Conservation (phyloP, 2,113 vertebrate species). For the Panthera tigris region DNA sequence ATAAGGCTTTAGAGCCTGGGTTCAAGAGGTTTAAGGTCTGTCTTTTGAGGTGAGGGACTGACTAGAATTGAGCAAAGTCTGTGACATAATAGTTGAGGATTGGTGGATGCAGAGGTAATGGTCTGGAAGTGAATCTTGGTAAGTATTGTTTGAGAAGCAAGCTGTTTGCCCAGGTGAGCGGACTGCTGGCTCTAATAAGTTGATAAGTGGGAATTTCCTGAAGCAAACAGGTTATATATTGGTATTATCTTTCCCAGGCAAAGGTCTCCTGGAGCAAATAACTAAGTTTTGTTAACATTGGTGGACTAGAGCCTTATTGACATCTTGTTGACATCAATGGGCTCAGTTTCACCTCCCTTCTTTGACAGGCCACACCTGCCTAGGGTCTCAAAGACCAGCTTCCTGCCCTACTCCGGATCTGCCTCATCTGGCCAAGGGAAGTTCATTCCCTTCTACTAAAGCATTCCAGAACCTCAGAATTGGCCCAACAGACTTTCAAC, state of each 20-base stretch:
- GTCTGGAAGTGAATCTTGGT: not conserved
- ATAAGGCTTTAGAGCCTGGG: not conserved
- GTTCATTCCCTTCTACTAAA: not conserved
- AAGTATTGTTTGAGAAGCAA: conserved; percentile 29
- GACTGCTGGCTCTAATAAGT: not conserved
- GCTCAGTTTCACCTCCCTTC: not conserved
- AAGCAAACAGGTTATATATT: conserved; percentile 45
- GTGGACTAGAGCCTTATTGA: not conserved
- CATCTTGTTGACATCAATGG: not conserved
- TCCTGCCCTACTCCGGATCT: not conserved
- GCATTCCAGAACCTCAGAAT: not conserved
- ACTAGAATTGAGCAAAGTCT: not conserved
- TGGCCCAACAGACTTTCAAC: not conserved
- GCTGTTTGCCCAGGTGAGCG: not conserved
- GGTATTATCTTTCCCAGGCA: not conserved
- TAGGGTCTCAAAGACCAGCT: not conserved
- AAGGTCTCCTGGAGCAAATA: not conserved
- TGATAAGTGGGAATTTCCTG: conserved; percentile 9
- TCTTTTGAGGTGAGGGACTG: not conserved
- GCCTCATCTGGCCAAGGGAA: not conserved
- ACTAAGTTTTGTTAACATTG: not conserved
- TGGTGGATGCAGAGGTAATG: not conserved
- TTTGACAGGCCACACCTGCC: not conserved
- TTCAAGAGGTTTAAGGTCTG: not conserved
- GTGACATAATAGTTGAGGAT: not conserved